These are phyloP conservation scores for Thalassoma bifasciatum DNA, from an alignment of 2,113 vertebrate species.

Conservation along the genomic window DNA sequence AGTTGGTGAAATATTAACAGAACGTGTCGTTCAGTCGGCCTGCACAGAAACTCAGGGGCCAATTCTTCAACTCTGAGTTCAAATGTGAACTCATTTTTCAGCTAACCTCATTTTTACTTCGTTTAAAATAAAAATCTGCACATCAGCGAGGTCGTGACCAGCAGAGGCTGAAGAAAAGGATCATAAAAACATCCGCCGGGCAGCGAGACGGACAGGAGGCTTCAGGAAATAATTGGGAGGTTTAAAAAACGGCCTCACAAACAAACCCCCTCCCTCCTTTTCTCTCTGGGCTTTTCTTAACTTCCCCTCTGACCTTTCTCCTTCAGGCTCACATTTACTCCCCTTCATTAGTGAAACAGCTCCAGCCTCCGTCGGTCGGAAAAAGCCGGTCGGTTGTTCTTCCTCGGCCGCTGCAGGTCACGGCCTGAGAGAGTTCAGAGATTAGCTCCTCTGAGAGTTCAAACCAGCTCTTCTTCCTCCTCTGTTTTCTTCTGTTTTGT, in stretches of 20 bases:
- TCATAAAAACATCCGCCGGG: neutral
- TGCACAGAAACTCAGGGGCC: neutral
- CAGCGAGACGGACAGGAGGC: neutral
- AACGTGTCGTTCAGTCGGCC: no score
- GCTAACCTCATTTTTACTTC: slow-evolving; percentile 5
- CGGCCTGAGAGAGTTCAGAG: neutral
- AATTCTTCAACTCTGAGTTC: neutral
- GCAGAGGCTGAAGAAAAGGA: neutral
- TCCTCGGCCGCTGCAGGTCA: slow-evolving; percentile 17
- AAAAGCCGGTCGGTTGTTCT: neutral
- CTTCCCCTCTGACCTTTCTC: slow-evolving; percentile 32
- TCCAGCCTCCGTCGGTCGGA: slow-evolving; percentile 29
- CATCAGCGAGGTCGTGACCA: slow-evolving; percentile 18
- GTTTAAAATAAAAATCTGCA: neutral
- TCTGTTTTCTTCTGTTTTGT: slow-evolving; percentile 15
- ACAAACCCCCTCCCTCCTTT: no score
- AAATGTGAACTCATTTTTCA: neutral
- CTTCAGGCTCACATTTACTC: slow-evolving; percentile 35
- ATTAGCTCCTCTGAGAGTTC: slow-evolving; percentile 14
- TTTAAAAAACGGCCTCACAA: neutral
- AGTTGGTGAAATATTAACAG: neutral
- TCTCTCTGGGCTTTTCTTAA: slow-evolving; percentile 14
- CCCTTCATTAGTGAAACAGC: slow-evolving; percentile 27
- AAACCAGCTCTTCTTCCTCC: slow-evolving; percentile 21
- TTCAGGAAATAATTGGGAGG: slow-evolving; percentile 15